Conservation (phyloP, 1,140 invertebrate genomes). For the Micrasema minimum region DNA sequence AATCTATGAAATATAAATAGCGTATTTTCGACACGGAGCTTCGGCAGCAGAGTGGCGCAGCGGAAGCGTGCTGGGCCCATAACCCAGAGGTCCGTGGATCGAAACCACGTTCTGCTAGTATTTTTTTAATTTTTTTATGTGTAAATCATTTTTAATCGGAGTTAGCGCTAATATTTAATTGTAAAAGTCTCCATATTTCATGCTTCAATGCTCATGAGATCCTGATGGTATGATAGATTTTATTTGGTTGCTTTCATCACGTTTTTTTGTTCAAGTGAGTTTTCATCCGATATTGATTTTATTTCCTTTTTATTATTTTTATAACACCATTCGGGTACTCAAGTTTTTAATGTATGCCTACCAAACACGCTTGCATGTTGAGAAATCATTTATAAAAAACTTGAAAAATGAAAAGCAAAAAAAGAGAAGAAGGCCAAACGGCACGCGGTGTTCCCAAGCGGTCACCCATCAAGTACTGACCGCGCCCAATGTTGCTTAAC, state of each 20-base stretch:
- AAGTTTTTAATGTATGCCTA: too few species aligned
- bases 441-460: slow-evolving; percentile 53
- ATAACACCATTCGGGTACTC: too few species aligned
- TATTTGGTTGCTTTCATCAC: too few species aligned
- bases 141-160: not conserved
- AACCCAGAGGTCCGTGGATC: slow-evolving; percentile 96
- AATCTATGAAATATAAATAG: not conserved
- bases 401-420: too few species aligned
- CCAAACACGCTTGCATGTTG: too few species aligned
- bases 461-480: slow-evolving; percentile 53
- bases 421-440: too few species aligned
- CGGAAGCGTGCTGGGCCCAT: slow-evolving; percentile 92
- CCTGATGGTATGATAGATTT: too few species aligned
- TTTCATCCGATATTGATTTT: too few species aligned
- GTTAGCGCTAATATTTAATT: not conserved
- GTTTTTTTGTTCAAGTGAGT: too few species aligned
- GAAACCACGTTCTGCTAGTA: slow-evolving; percentile 92
- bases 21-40: not conserved
- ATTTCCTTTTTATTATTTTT: too few species aligned
- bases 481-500: slow-evolving; percentile 53
- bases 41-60: slow-evolving; percentile 85
- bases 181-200: slow-evolving; percentile 1
- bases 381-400: too few species aligned
- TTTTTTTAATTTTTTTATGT: slow-evolving; percentile 25
- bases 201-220: too few species aligned